Evolutionary conservation across 1,140 invertebrate species (phyloP).

Genomic region (Drosophila bipectinata): DNA sequence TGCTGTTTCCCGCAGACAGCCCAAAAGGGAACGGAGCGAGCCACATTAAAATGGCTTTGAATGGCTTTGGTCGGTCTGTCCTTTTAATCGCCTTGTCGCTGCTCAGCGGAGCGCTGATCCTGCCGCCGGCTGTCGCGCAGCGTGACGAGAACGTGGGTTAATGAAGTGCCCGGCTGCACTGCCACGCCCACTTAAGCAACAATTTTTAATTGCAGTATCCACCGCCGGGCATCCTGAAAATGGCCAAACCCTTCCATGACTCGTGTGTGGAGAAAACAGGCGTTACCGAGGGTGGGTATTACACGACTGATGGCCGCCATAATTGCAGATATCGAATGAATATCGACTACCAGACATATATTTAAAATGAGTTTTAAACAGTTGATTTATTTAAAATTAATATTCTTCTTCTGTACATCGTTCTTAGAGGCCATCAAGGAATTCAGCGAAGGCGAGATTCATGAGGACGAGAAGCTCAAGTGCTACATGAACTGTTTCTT

Average conservation of each 20-base stretch:
- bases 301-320: constrained; percentile 15
- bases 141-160: constrained; percentile 77
- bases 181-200: constrained; percentile 60
- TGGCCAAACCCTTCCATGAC: constrained; percentile 78
- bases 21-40: constrained; percentile 27
- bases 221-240: constrained; percentile 72
- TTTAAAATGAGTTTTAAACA: not conserved
- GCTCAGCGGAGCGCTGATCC: constrained; percentile 64
- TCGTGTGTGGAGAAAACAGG: constrained; percentile 76
- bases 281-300: constrained; percentile 72
- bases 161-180: constrained; percentile 53
- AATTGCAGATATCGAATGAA: constrained; percentile 21
- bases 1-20: constrained; percentile 45
- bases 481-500: constrained; percentile 83
- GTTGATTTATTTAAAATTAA: not conserved
- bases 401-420: too few species aligned
- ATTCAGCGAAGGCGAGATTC: constrained; percentile 79
- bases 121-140: constrained; percentile 67
- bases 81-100: constrained; percentile 81
- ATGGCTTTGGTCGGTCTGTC: constrained; percentile 71
- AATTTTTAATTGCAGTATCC: constrained; percentile 80
- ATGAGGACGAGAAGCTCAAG: constrained; percentile 75
- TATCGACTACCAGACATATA: too few species aligned
- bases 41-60: constrained; percentile 81
- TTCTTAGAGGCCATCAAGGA: constrained; percentile 73